Conservation (phyloP, 1,140 invertebrate species). For the Pogonus chalceus region DNA sequence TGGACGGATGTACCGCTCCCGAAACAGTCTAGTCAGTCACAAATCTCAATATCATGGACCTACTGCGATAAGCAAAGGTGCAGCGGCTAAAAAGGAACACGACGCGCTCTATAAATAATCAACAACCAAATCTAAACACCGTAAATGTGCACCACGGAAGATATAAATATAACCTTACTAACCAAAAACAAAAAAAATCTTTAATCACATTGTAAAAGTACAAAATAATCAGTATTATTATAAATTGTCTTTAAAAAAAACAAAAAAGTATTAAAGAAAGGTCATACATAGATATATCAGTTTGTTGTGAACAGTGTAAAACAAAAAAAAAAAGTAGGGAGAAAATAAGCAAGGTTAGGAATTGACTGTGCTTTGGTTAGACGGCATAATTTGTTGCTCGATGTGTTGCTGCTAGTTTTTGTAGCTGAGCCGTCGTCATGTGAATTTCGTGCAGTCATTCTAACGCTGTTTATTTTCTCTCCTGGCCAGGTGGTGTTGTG, state of each 20-base stretch:
- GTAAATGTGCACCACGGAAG: neutral
- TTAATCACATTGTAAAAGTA: neutral
- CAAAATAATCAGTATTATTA: neutral
- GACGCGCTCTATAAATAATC: neutral
- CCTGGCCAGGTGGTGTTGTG: constrained; percentile 12
- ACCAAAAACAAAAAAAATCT: too few species aligned
- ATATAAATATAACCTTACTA: neutral
- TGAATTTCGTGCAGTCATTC: constrained; percentile 16
- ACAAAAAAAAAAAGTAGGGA: neutral
- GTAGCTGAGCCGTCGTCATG: neutral
- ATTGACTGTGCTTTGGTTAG: constrained; percentile 16
- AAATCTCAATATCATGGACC: constrained; percentile 40
- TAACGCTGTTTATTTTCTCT: constrained; percentile 22
- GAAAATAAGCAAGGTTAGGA: constrained; percentile 18
- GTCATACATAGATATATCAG: neutral
- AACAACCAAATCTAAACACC: neutral
- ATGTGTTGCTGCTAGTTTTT: constrained; percentile 9
- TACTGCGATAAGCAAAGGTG: constrained; percentile 1
- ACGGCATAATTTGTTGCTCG: constrained; percentile 12
- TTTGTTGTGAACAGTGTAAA: neutral
- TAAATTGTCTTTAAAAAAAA: neutral
- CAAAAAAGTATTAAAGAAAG: neutral
- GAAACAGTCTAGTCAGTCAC: constrained; percentile 44
- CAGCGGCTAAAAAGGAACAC: neutral
- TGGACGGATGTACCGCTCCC: constrained; percentile 41